phyloP scores from a whole-genome alignment of 2,888 invertebrate genomes.

The Acanthacorydalis orientalis region DNA sequence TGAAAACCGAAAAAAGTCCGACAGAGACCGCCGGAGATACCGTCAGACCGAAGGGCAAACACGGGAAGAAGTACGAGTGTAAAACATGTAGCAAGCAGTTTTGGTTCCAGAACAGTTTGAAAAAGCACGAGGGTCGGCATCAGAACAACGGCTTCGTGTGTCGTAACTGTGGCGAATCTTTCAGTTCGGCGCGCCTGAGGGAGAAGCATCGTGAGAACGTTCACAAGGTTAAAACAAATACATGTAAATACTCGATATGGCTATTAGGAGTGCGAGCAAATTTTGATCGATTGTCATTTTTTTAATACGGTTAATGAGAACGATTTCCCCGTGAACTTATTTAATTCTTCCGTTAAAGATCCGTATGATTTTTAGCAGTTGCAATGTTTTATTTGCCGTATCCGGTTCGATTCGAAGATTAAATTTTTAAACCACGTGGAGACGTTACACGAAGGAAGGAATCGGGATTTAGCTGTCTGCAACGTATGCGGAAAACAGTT shows the following conservation, averaged over 20 bases:
- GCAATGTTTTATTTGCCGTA: conserved; percentile 9
- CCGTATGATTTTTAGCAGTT: conserved; percentile 5
- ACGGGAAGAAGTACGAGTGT: conserved; percentile 3
- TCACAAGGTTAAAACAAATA: conserved; percentile 6
- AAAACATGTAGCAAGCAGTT: conserved; percentile 10
- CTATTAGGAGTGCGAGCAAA: neutral
- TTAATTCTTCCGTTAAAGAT: neutral
- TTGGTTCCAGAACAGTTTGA: conserved; percentile 18
- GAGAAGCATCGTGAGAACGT: conserved; percentile 8
- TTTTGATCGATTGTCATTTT: too few species aligned
- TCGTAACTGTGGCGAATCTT: conserved; percentile 19
- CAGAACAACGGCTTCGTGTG: conserved; percentile 25
- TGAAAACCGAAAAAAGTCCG: too few species aligned
- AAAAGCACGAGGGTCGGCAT: conserved; percentile 25
- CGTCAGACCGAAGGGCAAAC: too few species aligned
- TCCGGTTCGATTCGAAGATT: conserved; percentile 19
- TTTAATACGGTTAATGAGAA: too few species aligned
- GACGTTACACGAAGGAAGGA: conserved; percentile 22
- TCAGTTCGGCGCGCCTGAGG: conserved; percentile 4
- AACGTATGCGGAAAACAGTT: conserved; percentile 28
- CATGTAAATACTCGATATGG: too few species aligned
- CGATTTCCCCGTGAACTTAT: too few species aligned
- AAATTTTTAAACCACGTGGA: conserved; percentile 25
- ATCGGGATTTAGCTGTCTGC: conserved; percentile 22
- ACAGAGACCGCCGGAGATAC: neutral